Base-by-base conservation (phyloP, 2,888 invertebrate genomes). In the Scelioninae gen. 1 region DNA sequence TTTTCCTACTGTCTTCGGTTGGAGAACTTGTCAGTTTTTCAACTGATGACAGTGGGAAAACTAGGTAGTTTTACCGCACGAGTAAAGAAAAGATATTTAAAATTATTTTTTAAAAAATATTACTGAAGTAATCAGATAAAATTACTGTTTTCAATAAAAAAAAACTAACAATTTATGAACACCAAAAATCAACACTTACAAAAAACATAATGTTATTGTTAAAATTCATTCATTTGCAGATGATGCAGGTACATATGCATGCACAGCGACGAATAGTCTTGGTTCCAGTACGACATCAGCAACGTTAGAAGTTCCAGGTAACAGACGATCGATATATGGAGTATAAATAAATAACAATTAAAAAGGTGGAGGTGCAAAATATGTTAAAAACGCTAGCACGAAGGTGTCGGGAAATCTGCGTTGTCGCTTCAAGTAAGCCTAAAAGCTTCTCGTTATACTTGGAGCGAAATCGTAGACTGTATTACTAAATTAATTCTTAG, bases 241-340 rank as follows among this genome's bases (percentile, higher is more conserved):
- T 92, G 97, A 98, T 93, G 95, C 95, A 89, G 97, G 97, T 82
- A 94, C 94, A 83, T 96, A 96, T 91, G 93, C 94, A 60, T 96
- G 96, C 92, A 94, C 95, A 68, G 96, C 96, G 69, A 94, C 94
- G 80, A 96, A 96, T 92, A 93, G 93, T 84, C 93, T 95, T 86
- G 96, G 96, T 76, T 94, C 94, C 60, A 94, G 94, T 69, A 94
- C 94, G 88, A 95, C 96, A 55, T 94, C 94, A 56, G 95, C 95
- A 85, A 94, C 94, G 86, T 93, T 96, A 86, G 93, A 94, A 91
- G 95, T 96, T 88, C 94, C 95, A 94, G 95, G 95, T 94, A 95
- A 95, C 93, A 94, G 94, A 92, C 94, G 94, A 86, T 92, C 92
- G 87, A 81, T 92, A 87, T 92, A 91, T 82, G 89, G 89, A 82